Evolutionary conservation across 1,140 invertebrate genomes (phyloP), one percentile per base, ranked within the genome.

Genomic region (Drosophila dunni): DNA sequence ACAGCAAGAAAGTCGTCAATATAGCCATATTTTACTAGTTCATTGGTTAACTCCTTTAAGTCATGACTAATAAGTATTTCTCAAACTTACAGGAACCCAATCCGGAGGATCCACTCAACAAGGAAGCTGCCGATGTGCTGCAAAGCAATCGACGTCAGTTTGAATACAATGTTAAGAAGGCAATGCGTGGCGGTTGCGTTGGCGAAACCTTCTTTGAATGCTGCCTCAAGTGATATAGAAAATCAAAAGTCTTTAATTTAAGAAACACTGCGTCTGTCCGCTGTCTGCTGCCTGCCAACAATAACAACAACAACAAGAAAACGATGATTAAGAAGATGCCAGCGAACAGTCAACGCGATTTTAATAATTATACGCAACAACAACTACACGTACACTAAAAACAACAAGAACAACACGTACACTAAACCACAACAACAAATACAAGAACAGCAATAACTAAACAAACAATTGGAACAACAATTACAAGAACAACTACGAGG

Each of bases 121-220:
- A 99, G 94, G 98, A 99, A 93, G 98, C 98, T n/a, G 98, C 98
- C 17, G 98, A 99, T 92, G 97, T 99, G 36, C 94, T 99, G 63
- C 98, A 98, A 92, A 98, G 96, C 90, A 99, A 99, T 93, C 94
- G 97, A 92, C 95, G 98, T 84, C 93, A 98, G 62, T 99, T 99
- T 93, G 98, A 99, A 93, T 97, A 98, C 88, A 99, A 99, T 93
- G 98, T 99, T 36, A 95, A 96, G 66, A 98, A 98, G 93, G 98
- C 98, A 15, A 98, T 99, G 97, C 94, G 97, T 70, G 98, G 98
- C 57, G 98, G 98, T 46, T 97, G 97, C 92, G 95, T 99, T 91
- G 98, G 98, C 66, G 95, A 96, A 74, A 96, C 96, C 81, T 98
- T 97, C 93, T 99, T 99, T 93, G 98, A 99, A 93, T 94, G 97